Evolutionary conservation across 2,113 vertebrate genomes (phyloP).

Genomic region (Tonatia bakeri): DNA sequence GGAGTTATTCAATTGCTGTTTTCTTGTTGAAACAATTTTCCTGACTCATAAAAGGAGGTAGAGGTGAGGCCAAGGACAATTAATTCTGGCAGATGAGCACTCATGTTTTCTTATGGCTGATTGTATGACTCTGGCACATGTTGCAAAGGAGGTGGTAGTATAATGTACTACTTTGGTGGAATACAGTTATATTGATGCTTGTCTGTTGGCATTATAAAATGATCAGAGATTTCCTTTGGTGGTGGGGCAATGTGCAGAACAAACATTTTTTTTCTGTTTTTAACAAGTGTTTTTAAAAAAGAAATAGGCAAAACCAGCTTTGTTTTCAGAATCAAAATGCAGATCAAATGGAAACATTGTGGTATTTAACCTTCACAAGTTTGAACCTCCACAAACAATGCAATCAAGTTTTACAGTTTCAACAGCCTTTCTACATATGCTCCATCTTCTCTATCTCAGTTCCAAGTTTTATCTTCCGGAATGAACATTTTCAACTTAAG

Average conservation of each 20-base stretch:
- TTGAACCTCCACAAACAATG: conserved; percentile 87
- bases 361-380: conserved; percentile 89
- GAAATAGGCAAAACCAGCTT: conserved; percentile 88
- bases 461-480: conserved; percentile 76
- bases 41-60: conserved; percentile 79
- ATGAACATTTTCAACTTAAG: conserved; percentile 81
- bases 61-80: conserved; percentile 74
- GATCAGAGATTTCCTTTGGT: conserved; percentile 81
- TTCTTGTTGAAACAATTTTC: conserved; percentile 91
- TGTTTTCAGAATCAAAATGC: conserved; percentile 89
- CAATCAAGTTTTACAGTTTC: conserved; percentile 84
- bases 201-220: conserved; percentile 85
- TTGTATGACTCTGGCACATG: conserved; percentile 87
- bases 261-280: not conserved
- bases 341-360: conserved; percentile 88
- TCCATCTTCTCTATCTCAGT: conserved; percentile 82
- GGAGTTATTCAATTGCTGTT: conserved; percentile 90
- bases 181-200: conserved; percentile 83
- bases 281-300: conserved; percentile 88
- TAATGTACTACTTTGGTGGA: conserved; percentile 85
- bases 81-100: conserved; percentile 74
- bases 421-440: conserved; percentile 84
- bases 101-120: conserved; percentile 86
- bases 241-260: conserved; percentile 58
- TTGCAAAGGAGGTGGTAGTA: conserved; percentile 82